Conservation (phyloP, 1,140 invertebrate species). For the Leptinotarsa lineolata region DNA sequence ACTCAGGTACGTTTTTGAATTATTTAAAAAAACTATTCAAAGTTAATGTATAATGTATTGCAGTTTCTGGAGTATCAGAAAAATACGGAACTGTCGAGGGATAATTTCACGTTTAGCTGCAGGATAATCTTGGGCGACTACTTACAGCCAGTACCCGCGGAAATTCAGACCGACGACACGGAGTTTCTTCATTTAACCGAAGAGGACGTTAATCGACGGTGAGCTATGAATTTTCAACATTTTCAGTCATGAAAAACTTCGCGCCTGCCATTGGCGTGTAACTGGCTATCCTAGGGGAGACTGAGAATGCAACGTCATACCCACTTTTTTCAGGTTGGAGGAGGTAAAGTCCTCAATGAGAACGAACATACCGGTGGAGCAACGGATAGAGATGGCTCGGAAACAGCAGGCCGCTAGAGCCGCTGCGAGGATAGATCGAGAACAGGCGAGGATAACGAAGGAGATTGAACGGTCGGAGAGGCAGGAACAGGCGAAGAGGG, state of each 20-base stretch:
- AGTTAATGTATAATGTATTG: constrained; percentile 44
- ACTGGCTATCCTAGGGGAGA: too few relatives aligned
- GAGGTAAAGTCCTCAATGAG: constrained; percentile 61
- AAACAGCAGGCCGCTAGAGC: constrained; percentile 68
- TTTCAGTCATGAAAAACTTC: too few relatives aligned
- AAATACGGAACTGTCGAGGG: constrained; percentile 73
- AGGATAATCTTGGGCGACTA: constrained; percentile 88
- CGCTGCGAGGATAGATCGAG: constrained; percentile 64
- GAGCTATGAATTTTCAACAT: neutral
- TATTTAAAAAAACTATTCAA: neutral
- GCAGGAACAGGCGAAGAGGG: constrained; percentile 74
- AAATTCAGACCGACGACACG: constrained; percentile 59
- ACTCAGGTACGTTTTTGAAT: constrained; percentile 63
- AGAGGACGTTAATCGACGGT: constrained; percentile 66
- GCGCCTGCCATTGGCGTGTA: too few relatives aligned
- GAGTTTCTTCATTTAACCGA: constrained; percentile 66
- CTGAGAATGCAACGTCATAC: neutral
- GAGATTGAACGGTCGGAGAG: constrained; percentile 73
- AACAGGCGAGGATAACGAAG: constrained; percentile 61
- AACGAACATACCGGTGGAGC: constrained; percentile 67
- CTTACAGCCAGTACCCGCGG: constrained; percentile 69
- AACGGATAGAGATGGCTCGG: constrained; percentile 67
- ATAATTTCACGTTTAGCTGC: constrained; percentile 92
- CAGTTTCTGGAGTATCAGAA: constrained; percentile 81
- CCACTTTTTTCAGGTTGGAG: constrained; percentile 58